Evolutionary conservation across 2,797 vertebrate genomes (phyloP).

Genomic region (Sebastiscus albofasciatus): DNA sequence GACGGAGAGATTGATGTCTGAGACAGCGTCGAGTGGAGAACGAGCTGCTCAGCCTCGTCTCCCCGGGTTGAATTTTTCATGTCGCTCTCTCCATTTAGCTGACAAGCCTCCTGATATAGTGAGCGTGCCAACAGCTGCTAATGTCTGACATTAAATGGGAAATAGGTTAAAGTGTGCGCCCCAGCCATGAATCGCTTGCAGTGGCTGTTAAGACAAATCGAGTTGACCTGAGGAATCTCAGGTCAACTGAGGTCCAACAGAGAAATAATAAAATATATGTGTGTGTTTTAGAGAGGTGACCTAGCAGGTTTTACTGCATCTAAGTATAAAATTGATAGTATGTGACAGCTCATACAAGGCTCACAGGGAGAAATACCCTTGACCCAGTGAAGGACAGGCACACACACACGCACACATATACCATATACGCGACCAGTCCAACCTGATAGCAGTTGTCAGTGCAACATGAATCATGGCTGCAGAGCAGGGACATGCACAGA

Average conservation of each 20-base stretch:
- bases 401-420: background rate
- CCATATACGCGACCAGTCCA: background rate
- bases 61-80: constrained; percentile 31
- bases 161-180: background rate
- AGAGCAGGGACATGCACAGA: background rate
- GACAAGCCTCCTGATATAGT: constrained; percentile 48
- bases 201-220: constrained; percentile 19
- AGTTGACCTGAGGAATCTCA: background rate
- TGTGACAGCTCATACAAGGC: constrained; percentile 52
- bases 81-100: constrained; percentile 27
- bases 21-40: background rate
- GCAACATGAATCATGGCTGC: background rate
- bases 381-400: constrained; percentile 34
- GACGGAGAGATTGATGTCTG: constrained; percentile 32
- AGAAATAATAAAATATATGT: background rate
- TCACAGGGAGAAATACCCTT: constrained; percentile 47
- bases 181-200: background rate
- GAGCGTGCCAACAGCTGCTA: constrained; percentile 40
- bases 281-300: background rate
- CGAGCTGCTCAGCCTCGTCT: background rate
- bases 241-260: background rate
- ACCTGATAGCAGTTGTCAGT: background rate
- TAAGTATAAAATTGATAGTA: constrained; percentile 42
- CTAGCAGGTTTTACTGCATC: constrained; percentile 10
- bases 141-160: constrained; percentile 44